Evolutionary conservation across 1,140 invertebrate species (phyloP), one percentile per base, ranked within the genome.

Genomic region (Sitobion miscanthi): DNA sequence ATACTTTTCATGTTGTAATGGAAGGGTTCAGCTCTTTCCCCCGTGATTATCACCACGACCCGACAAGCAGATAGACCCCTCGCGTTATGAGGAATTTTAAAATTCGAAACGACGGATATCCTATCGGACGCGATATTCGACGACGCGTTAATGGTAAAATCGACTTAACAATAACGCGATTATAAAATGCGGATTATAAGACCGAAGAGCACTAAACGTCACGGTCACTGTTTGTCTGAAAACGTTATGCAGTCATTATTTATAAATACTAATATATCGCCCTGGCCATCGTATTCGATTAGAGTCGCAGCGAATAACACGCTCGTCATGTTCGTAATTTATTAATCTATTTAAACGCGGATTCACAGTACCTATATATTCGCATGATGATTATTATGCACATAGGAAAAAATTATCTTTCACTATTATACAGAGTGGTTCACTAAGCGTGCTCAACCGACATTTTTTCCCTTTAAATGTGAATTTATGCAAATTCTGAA

Each of bases 131-230:
- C 47, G n/a, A 45, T 90, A 23, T 52, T 42, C 3, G 49, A 8
- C 2, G 8, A 35, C 21, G 23, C 88, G n/a, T 42, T 89, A 57
- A 88, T 57, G 88, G 35, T 25, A 7, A 89, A 57, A 89, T 89
- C 6, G 35, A 89, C 35, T 89, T 57, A 89, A 57, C n/a, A 42
- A 89, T 89, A 89, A 89, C 35, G 35, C 52, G 88, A 89, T 89
- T 89, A 89, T 89, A 89, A 89, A 89, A 57, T 38, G 21, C 4
- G 88, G 11, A 57, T 57, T 54, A 42, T 17, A 11, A n/a, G 49
- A 89, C 62, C 25, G 21, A 5, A 86, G 45, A 42, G 85, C 45
- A 45, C 87, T 38, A 38, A 89, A 89, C 21, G 87, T 89, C 87
- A 57, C 21, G 8, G 49, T 57, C 8, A 35, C 49, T 57, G 87